These are phyloP conservation scores for Proisotoma minuta DNA, from an alignment of 2,888 invertebrate species.

Conservation along the genomic window DNA sequence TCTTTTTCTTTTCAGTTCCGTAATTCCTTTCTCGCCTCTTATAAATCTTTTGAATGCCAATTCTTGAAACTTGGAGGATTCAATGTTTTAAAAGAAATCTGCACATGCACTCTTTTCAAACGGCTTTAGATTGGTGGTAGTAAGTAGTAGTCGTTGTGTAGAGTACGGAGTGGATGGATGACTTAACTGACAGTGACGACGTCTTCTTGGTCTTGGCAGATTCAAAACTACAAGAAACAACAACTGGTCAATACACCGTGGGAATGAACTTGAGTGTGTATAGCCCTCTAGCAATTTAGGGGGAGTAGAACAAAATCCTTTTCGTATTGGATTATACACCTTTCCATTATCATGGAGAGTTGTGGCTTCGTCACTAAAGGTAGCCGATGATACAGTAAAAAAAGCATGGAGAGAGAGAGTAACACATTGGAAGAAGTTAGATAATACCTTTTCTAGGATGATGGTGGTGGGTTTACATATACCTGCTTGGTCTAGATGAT, in stretches of 20 bases:
- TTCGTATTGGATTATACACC: neutral
- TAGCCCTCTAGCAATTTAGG: conserved; percentile 29
- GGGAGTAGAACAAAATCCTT: conserved; percentile 11
- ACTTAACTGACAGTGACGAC: neutral
- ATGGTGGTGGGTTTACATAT: too few relatives aligned
- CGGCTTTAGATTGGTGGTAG: neutral
- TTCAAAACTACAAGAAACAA: conserved; percentile 6
- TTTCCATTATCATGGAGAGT: conserved; percentile 3
- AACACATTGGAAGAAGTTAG: too few relatives aligned
- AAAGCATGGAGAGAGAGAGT: neutral
- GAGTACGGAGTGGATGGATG: neutral
- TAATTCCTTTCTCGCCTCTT: neutral
- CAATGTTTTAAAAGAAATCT: too few relatives aligned
- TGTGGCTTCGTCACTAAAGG: neutral
- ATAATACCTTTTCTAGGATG: too few relatives aligned
- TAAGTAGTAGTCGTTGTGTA: neutral
- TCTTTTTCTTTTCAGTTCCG: too few relatives aligned
- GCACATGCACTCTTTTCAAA: too few relatives aligned
- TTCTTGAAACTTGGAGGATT: too few relatives aligned
- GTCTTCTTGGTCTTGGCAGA: neutral
- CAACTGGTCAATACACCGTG: conserved; percentile 48
- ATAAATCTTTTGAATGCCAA: neutral
- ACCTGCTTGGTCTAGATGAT: neutral
- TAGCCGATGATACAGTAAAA: neutral
- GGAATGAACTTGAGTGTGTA: too few relatives aligned